Evolutionary conservation across 1,140 invertebrate species (phyloP).

Genomic region (Macrobrachium rosenbergii): DNA sequence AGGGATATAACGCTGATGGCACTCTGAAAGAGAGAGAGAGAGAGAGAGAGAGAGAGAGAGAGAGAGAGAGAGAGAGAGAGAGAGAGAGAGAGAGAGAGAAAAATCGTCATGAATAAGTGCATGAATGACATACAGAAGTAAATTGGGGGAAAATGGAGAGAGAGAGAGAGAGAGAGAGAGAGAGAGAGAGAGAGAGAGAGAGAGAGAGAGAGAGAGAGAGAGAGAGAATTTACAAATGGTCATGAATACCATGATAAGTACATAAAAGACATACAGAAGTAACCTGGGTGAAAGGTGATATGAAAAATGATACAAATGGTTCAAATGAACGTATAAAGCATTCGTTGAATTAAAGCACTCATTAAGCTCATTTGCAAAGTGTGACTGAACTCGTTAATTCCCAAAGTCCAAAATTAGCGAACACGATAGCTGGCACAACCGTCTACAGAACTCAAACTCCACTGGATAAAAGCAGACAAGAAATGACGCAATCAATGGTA

Average conservation of each 20-base stretch:
- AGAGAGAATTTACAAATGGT: slow-evolving; percentile 7
- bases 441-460: too few species aligned
- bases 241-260: background rate
- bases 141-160: background rate
- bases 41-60: background rate
- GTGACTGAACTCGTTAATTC: too few species aligned
- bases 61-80: background rate
- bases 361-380: too few species aligned
- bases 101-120: background rate
- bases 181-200: slow-evolving; percentile 28
- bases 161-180: background rate
- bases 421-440: too few species aligned
- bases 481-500: too few species aligned
- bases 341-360: background rate
- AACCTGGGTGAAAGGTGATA: background rate
- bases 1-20: background rate
- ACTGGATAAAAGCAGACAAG: too few species aligned
- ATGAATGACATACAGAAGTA: background rate
- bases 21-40: background rate
- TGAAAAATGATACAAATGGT: too few species aligned
- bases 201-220: slow-evolving; percentile 31
- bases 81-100: background rate
- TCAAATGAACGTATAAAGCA: background rate
- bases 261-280: background rate
- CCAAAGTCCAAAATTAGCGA: too few species aligned